Evolutionary conservation across 2,888 invertebrate species (phyloP).

Genomic region (Drosophila testacea): DNA sequence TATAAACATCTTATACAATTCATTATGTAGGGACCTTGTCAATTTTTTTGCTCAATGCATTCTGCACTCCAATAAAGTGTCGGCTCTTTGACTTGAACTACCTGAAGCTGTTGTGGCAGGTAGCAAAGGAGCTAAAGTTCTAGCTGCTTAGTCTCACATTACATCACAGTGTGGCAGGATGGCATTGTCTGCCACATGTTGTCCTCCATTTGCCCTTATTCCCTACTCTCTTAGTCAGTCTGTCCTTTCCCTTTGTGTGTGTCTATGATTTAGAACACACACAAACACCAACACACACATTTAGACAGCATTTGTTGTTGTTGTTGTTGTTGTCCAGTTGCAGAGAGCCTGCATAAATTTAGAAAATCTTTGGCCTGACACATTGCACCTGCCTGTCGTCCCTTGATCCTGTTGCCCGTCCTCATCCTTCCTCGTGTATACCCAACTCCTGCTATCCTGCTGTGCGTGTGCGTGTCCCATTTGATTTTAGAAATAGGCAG

Average conservation of each 20-base stretch:
- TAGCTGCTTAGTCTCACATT: conserved; percentile 23
- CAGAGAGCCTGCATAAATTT: conserved; percentile 59
- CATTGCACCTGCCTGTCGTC: conserved; percentile 64
- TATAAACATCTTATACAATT: background rate
- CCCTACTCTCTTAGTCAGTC: background rate
- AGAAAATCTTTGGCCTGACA: conserved; percentile 44
- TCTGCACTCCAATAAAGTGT: conserved; percentile 4
- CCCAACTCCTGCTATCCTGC: conserved; percentile 31
- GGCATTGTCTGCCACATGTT: conserved; percentile 47
- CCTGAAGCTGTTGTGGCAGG: conserved; percentile 25
- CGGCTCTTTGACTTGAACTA: conserved; percentile 7
- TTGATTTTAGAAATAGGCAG: conserved; percentile 52
- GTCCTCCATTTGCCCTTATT: conserved; percentile 32
- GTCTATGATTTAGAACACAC: conserved; percentile 51
- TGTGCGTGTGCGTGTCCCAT: conserved; percentile 52
- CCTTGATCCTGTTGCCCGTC: conserved; percentile 42
- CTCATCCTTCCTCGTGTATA: background rate
- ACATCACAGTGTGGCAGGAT: conserved; percentile 24
- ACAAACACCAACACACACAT: conserved; percentile 12
- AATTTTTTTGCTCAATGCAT: background rate
- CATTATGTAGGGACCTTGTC: no score
- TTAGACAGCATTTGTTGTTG: background rate
- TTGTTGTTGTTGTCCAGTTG: conserved; percentile 47
- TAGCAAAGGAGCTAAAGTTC: conserved; percentile 10
- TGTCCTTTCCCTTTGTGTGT: conserved; percentile 21